Base-by-base conservation (phyloP, 2,888 invertebrate genomes). In the Spicauda simplicius region DNA sequence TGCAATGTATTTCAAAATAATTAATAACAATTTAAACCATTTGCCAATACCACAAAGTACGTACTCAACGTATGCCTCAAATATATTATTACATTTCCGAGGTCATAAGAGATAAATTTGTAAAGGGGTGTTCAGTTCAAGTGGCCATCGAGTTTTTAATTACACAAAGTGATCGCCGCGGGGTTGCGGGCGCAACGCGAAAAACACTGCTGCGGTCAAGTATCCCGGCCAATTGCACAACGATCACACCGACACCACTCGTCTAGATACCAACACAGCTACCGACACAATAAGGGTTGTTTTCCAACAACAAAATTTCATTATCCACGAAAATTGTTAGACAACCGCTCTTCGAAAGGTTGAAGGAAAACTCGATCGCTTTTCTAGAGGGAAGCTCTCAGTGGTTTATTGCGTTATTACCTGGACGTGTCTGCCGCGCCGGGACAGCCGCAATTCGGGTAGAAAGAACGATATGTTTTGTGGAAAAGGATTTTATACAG, bases 381-480 rank as follows among this genome's bases (percentile, higher is more conserved):
- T 91, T 91, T 91, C 90, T 87, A 88, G 88, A 84, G 87, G 88
- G 88, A 91, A 88, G 87, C 91, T 89, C 91, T 90, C 90, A 89
- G 90, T 91, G 91, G 91, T 92, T 92, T 93, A 93, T 93, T 91
- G 91, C 90, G 91, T 93, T 93, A 93, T 93, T 92, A 93, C 93
- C 92, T 93, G 91, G 88, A 92, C 91, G 90, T 90, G 91, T 90
- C 89, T 85, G 85, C 86, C 86, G 86, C 87, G 84, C 74, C 85
- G 90, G 90, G 89, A 89, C 91, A 87, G 85, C 88, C 88, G 89
- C 91, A 91, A 92, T 91, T 91, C 87, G 83, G 87, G 86, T 78
- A 84, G 88, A 88, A 90, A 88, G 90, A 85, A 87, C 88, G 90
- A 90, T 90, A 91, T 89, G 91, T 92, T 88, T 85, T 84, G 82